phyloP scores from a whole-genome alignment of 2,888 invertebrate genomes.

The Aleiodes leptofemur region DNA sequence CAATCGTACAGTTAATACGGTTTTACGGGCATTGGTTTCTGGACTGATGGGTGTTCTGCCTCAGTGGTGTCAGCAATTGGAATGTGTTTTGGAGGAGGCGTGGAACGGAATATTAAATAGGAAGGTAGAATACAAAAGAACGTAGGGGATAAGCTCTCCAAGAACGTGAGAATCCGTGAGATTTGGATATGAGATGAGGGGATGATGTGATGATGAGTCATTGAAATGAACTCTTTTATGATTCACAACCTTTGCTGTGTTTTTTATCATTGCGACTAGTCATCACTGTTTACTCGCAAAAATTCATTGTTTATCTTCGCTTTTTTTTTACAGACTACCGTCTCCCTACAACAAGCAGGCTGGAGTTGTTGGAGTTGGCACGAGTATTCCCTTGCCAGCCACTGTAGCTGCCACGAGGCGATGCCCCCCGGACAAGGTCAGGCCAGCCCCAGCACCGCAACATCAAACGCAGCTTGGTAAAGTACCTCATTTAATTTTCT shows the following conservation, averaged over 20 bases:
- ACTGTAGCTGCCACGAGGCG: conserved; percentile 85
- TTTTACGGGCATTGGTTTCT: conserved; percentile 6
- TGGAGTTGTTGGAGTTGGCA: conserved; percentile 78
- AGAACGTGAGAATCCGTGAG: conserved; percentile 30
- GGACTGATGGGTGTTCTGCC: conserved; percentile 11
- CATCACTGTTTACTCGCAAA: neutral
- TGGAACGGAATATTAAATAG: conserved; percentile 34
- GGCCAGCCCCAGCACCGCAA: conserved; percentile 83
- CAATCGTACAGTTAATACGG: conserved; percentile 27
- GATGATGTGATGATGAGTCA: conserved; percentile 22
- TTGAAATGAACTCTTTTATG: conserved; percentile 21
- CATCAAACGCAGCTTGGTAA: conserved; percentile 72
- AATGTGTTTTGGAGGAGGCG: conserved; percentile 35
- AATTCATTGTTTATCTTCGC: conserved; percentile 8
- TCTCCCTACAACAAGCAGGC: conserved; percentile 76
- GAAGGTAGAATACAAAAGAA: neutral
- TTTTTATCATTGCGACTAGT: neutral
- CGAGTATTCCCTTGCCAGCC: conserved; percentile 88
- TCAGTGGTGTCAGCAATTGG: conserved; percentile 30
- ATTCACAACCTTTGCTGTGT: conserved; percentile 15
- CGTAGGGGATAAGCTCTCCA: conserved; percentile 7
- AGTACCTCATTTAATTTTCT: conserved; percentile 49
- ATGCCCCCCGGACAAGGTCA: conserved; percentile 87
- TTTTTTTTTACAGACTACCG: conserved; percentile 66
- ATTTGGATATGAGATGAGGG: conserved; percentile 2